These are phyloP conservation scores for Pipistrellus pipistrellus DNA, from an alignment of 2,797 vertebrate genomes.

Conservation along the genomic window DNA sequence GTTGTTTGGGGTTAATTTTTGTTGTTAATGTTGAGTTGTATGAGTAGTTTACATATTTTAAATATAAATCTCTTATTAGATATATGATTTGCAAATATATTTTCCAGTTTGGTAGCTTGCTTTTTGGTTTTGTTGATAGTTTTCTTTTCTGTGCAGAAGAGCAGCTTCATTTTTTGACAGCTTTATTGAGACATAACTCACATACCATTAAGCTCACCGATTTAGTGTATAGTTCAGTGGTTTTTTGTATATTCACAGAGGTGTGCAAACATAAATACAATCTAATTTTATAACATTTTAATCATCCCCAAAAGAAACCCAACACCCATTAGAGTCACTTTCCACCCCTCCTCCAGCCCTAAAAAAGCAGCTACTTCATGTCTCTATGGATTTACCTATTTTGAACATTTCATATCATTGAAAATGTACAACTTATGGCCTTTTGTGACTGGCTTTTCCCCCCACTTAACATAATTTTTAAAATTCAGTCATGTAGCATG, in stretches of 20 bases:
- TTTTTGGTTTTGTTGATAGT: background rate
- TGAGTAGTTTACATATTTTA: background rate
- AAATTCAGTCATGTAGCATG: background rate
- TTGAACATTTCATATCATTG: background rate
- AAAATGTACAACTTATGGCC: background rate
- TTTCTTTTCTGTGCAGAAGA: background rate
- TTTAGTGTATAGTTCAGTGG: background rate
- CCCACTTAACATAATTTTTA: background rate
- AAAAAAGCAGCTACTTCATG: background rate
- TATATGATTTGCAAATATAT: background rate
- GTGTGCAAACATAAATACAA: background rate
- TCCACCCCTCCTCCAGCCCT: background rate
- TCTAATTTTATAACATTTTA: conserved; percentile 50
- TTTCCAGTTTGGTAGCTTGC: background rate
- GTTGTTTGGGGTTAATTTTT: background rate
- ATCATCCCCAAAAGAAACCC: background rate
- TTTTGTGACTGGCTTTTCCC: background rate
- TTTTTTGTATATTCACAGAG: conserved; percentile 7
- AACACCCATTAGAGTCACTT: background rate
- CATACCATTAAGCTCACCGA: background rate
- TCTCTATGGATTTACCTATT: background rate
- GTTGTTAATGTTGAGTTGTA: background rate
- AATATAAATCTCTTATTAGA: background rate
- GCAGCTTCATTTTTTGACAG: background rate
- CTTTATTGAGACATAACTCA: background rate